Evolutionary conservation across 2,888 invertebrate genomes (phyloP), one percentile per base, ranked within the genome.

Genomic region (Sthenelais limicola): DNA sequence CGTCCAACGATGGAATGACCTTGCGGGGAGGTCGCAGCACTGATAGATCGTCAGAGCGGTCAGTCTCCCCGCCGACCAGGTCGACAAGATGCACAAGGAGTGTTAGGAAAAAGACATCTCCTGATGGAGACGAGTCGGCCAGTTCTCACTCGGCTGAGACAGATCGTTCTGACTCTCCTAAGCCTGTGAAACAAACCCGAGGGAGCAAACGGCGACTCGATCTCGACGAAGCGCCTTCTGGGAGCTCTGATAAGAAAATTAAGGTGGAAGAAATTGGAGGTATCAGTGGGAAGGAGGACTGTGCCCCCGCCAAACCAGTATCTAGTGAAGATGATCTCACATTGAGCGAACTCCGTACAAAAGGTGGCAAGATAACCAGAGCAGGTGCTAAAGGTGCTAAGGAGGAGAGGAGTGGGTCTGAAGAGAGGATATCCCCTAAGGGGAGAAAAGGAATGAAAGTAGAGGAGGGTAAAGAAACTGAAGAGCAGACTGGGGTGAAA

Each of bases 171-270:
- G 38, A 52, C 18, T 49, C 68, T 38, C 68, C 51, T 26, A 68
- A 72, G 35, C 67, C 51, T n/a, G 24, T 38, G 3, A 68, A 48
- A 32, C 35, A 35, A 28, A 74, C 74, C 0, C 3, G 74, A 33
- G 68, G 68, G 33, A 74, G 74, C 62, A 74, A 74, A 30, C 52
- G 74, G 9, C 5, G 68, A 28, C 68, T 74, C 15, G 71, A 54
- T 21, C 33, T 71, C 26, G 70, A 70, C 5, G 70, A 70, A 9
- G 15, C 12, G 12, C 12, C 12, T 9, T 18, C 9, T 18, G 62
- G 56, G 32, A 3, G 9, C 33, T 21, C 21, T 32, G 70, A 56
- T n/a, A 56, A 54, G 28, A 56, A 70, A 35, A 18, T 30, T 12
- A 70, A 26, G 43, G 12, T 30, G 1, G 68, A 68, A 3, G 68